Percentiles rank a stretch among this genome's conserved stretches.
Evolutionary conservation across 35 echinoderm and acorn worm species (phyloP).

Genomic region (Anneissia japonica): DNA sequence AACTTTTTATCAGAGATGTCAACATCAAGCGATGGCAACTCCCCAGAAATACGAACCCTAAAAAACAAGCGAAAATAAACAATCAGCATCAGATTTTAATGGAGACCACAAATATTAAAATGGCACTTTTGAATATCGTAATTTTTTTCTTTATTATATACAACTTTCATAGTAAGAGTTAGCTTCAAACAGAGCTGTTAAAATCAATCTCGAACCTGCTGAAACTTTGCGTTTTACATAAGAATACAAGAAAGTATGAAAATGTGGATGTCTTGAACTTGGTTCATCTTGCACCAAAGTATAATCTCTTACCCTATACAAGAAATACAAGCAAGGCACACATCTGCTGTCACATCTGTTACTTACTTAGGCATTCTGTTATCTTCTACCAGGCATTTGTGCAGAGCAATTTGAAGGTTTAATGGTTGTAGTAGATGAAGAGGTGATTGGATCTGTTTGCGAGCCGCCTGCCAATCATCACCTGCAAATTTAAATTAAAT

Average conservation of each 20-base stretch:
- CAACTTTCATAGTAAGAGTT: too few relatives aligned
- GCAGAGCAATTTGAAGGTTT: conserved; percentile 45
- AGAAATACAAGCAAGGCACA: background rate
- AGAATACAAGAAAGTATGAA: too few relatives aligned
- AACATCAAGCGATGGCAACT: conserved; percentile 67
- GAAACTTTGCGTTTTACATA: too few relatives aligned
- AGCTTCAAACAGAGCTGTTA: too few relatives aligned
- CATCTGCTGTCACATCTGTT: background rate
- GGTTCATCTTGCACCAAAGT: too few relatives aligned
- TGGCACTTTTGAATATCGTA: too few relatives aligned
- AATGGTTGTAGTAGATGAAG: conserved; percentile 86
- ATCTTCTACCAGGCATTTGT: conserved; percentile 96
- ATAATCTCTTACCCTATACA: background rate
- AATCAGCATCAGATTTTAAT: too few relatives aligned
- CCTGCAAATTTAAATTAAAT: conserved; percentile 16
- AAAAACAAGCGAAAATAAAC: background rate
- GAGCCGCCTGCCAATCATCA: conserved; percentile 82
- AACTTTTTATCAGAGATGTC: conserved; percentile 83
- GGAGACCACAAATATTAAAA: too few relatives aligned
- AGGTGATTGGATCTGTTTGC: conserved; percentile 46
- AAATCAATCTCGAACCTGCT: too few relatives aligned
- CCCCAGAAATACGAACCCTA: conserved; percentile 87
- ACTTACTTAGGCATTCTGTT: conserved; percentile 80
- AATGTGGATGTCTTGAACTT: too few relatives aligned
- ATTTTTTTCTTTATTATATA: too few relatives aligned